A percentile compares a stretch with the other conserved stretches of the same genome.
phyloP scores from a whole-genome alignment of 2,888 invertebrate species.

The Saturnia japonica region DNA sequence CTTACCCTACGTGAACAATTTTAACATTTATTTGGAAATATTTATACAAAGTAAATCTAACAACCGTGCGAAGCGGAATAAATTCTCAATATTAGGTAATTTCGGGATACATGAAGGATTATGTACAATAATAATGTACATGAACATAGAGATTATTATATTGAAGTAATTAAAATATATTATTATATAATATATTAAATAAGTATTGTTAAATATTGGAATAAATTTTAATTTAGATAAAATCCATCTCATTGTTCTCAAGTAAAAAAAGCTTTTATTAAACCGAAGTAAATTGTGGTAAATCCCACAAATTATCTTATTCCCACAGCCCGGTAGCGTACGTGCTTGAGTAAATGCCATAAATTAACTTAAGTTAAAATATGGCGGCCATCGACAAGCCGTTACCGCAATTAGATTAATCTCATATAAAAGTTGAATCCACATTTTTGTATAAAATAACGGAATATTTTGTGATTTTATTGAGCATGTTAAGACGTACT shows the following conservation, averaged over 20 bases:
- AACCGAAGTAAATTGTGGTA: constrained; percentile 19
- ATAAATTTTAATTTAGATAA: too few relatives aligned
- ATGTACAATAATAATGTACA: background rate
- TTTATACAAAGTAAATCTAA: background rate
- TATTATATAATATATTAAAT: too few relatives aligned
- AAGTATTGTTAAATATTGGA: too few relatives aligned
- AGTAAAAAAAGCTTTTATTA: background rate
- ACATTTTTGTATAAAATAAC: constrained; percentile 55
- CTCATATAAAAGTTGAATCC: constrained; percentile 53
- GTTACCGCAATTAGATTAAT: constrained; percentile 32
- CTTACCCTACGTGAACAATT: background rate
- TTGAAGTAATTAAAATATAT: too few relatives aligned
- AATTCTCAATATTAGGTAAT: background rate
- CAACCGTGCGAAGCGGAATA: background rate
- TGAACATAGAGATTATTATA: background rate
- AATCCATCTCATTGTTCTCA: background rate
- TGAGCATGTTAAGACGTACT: background rate
- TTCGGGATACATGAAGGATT: background rate
- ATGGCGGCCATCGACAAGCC: constrained; percentile 40
- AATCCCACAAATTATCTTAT: constrained; percentile 38
- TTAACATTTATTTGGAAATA: background rate
- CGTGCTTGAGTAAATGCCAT: constrained; percentile 38
- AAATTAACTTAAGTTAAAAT: constrained; percentile 52
- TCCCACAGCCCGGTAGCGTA: constrained; percentile 56
- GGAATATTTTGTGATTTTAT: background rate